Evolutionary conservation across 2,797 vertebrate genomes (phyloP).

Genomic region (Saxicola maurus): DNA sequence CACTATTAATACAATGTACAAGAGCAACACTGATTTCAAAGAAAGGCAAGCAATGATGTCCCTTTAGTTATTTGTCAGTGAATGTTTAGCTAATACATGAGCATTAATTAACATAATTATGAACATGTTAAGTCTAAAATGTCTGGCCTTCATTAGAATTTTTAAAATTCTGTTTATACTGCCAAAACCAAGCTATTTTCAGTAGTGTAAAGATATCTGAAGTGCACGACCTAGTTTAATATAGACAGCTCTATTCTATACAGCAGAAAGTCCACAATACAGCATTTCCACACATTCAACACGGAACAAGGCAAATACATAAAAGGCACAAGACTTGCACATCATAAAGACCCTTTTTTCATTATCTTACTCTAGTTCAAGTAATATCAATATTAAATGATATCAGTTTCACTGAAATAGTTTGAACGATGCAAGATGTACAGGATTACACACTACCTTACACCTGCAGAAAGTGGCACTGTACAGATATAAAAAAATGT

Average conservation of each 20-base stretch:
- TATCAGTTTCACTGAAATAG: constrained; percentile 71
- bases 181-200: constrained; percentile 84
- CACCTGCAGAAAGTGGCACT: constrained; percentile 79
- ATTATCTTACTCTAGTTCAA: constrained; percentile 81
- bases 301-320: constrained; percentile 89
- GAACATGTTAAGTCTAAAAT: constrained; percentile 69
- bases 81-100: constrained; percentile 70
- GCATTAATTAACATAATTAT: constrained; percentile 76
- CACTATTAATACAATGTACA: constrained; percentile 77
- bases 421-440: constrained; percentile 72
- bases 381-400: constrained; percentile 81
- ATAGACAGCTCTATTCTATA: constrained; percentile 82
- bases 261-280: constrained; percentile 80
- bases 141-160: constrained; percentile 76
- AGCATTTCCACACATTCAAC: constrained; percentile 90
- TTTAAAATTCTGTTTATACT: constrained; percentile 73
- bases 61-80: constrained; percentile 76
- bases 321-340: constrained; percentile 93
- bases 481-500: constrained; percentile 79
- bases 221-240: constrained; percentile 83
- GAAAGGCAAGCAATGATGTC: constrained; percentile 83
- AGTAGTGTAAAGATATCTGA: constrained; percentile 88
- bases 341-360: constrained; percentile 78
- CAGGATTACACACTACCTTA: constrained; percentile 74
- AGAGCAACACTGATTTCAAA: constrained; percentile 87